Conservation (phyloP, 2,113 vertebrate genomes). For the Junco hyemalis region DNA sequence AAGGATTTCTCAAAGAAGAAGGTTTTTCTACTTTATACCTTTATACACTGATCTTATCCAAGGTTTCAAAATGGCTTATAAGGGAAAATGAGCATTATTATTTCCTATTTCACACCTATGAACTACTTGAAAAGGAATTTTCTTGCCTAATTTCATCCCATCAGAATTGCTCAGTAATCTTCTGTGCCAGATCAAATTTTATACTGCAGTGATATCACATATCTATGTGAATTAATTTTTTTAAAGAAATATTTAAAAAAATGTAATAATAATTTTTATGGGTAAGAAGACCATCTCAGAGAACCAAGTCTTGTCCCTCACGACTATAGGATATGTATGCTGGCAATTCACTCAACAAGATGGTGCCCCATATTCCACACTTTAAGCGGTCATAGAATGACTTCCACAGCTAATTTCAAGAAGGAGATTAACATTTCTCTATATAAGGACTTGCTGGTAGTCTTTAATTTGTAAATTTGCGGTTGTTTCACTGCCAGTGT, state of each 20-base stretch:
- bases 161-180: neutral
- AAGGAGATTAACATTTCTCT: neutral
- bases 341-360: neutral
- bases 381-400: neutral
- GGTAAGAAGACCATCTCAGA: neutral
- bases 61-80: neutral
- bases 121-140: neutral
- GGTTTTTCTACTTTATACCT: neutral
- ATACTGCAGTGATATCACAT: neutral
- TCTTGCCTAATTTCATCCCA: neutral
- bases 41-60: neutral
- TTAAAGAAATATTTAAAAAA: neutral
- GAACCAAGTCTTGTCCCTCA: neutral
- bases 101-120: neutral
- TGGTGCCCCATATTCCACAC: neutral
- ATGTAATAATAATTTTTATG: neutral
- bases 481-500: neutral
- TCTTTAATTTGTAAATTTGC: neutral
- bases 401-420: neutral
- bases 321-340: neutral
- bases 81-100: neutral
- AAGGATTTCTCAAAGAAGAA: neutral
- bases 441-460: neutral
- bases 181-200: neutral
- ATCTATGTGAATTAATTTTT: neutral